Evolutionary conservation across 1,140 invertebrate genomes (phyloP).

Genomic region (Neodiprion pinetum): DNA sequence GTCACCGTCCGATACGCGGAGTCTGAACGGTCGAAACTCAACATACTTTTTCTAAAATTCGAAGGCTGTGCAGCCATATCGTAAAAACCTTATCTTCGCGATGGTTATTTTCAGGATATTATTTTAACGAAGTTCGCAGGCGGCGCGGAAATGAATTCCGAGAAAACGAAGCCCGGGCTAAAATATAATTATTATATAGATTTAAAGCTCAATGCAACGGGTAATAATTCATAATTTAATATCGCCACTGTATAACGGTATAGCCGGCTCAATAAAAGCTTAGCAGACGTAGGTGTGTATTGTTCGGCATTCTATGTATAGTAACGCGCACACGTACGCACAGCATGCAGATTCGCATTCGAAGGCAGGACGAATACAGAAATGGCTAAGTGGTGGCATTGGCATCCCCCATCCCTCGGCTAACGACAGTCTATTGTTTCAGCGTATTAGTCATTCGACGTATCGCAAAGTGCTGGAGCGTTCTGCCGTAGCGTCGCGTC

Average conservation of each 20-base stretch:
- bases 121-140: constrained; percentile 14
- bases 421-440: constrained; percentile 63
- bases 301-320: neutral
- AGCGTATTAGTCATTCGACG: constrained; percentile 63
- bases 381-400: constrained; percentile 62
- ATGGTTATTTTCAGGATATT: too few relatives aligned
- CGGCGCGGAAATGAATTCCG: constrained; percentile 17
- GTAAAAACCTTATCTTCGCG: too few relatives aligned
- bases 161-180: constrained; percentile 35
- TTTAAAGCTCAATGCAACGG: constrained; percentile 23
- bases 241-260: constrained; percentile 25
- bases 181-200: too few relatives aligned
- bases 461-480: constrained; percentile 57
- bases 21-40: too few relatives aligned
- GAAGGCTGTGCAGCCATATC: too few relatives aligned
- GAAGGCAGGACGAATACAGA: constrained; percentile 52
- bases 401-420: constrained; percentile 56
- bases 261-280: neutral
- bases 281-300: neutral
- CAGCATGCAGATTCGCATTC: constrained; percentile 3
- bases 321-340: too few relatives aligned
- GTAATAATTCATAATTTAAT: constrained; percentile 52
- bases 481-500: constrained; percentile 28
- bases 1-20: too few relatives aligned
- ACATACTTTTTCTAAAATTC: too few relatives aligned